These are phyloP conservation scores for Odontesthes bonariensis DNA, from an alignment of 2,113 vertebrate genomes.

Conservation along the genomic window DNA sequence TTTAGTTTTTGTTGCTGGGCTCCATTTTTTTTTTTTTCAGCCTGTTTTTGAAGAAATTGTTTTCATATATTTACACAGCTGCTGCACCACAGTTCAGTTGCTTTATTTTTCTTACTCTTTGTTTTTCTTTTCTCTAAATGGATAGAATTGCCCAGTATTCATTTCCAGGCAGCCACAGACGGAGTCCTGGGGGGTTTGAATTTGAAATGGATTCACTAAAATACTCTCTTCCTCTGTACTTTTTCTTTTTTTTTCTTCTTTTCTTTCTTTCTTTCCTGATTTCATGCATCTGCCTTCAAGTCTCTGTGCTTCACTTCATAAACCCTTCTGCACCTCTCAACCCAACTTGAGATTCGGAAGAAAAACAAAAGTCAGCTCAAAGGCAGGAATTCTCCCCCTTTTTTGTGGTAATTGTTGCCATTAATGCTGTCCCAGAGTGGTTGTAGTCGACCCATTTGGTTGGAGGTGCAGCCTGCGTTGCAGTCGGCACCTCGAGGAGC, in stretches of 20 bases:
- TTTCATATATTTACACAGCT: slow-evolving; percentile 31
- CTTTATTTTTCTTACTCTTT: slow-evolving; percentile 1
- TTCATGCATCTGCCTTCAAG: slow-evolving; percentile 47
- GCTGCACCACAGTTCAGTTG: slow-evolving; percentile 23
- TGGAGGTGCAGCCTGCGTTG: slow-evolving; percentile 30
- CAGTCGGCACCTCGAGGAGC: slow-evolving; percentile 20
- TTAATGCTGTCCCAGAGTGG: slow-evolving; percentile 6
- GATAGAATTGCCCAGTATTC: not conserved
- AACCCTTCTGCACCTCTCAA: slow-evolving; percentile 35
- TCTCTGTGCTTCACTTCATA: slow-evolving; percentile 29
- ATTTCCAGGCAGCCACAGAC: slow-evolving; percentile 23
- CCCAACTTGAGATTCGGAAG: not conserved
- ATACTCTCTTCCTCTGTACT: slow-evolving; percentile 22
- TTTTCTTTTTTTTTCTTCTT: slow-evolving; percentile 18
- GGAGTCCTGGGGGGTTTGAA: slow-evolving; percentile 6
- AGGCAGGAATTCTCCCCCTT: not conserved
- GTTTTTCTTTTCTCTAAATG: not conserved
- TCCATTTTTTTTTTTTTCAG: slow-evolving; percentile 18
- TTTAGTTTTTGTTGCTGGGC: slow-evolving; percentile 43
- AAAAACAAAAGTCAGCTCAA: not conserved
- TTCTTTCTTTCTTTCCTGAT: slow-evolving; percentile 39
- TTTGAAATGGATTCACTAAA: slow-evolving; percentile 33
- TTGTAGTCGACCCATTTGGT: not conserved
- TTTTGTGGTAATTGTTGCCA: slow-evolving; percentile 7
- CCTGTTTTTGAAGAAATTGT: slow-evolving; percentile 25